Conservation (phyloP, 2,113 vertebrate genomes). For the Tamias sibiricus region DNA sequence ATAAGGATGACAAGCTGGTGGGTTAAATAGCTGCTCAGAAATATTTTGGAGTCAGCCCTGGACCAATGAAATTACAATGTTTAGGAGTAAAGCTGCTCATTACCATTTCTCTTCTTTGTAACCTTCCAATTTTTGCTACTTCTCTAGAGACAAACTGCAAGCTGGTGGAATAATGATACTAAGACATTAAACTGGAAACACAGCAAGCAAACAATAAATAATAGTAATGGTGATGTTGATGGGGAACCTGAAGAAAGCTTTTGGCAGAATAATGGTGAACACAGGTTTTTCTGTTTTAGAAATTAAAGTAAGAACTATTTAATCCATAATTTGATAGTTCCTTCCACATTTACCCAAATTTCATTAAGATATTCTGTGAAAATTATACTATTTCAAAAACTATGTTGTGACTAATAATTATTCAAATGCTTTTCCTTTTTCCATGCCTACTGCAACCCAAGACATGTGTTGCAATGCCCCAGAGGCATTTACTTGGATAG, state of each 20-base stretch:
- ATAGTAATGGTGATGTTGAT: neutral
- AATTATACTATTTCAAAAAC: neutral
- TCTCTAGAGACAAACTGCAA: neutral
- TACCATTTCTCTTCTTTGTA: neutral
- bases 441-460: neutral
- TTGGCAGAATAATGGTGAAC: neutral
- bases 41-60: neutral
- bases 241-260: neutral
- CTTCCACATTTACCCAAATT: neutral
- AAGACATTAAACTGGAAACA: neutral
- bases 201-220: too few relatives aligned
- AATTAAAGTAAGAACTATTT: constrained; percentile 4
- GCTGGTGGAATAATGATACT: neutral
- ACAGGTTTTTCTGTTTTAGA: neutral
- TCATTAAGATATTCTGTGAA: neutral
- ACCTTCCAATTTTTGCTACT: neutral
- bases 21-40: neutral
- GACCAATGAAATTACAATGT: neutral
- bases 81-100: neutral
- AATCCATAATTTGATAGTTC: neutral
- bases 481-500: neutral
- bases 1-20: neutral
- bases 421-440: neutral
- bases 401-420: neutral
- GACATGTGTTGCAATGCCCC: neutral